Base-by-base conservation (phyloP, 2,797 vertebrate species). In the Chaenodraco wilsoni region DNA sequence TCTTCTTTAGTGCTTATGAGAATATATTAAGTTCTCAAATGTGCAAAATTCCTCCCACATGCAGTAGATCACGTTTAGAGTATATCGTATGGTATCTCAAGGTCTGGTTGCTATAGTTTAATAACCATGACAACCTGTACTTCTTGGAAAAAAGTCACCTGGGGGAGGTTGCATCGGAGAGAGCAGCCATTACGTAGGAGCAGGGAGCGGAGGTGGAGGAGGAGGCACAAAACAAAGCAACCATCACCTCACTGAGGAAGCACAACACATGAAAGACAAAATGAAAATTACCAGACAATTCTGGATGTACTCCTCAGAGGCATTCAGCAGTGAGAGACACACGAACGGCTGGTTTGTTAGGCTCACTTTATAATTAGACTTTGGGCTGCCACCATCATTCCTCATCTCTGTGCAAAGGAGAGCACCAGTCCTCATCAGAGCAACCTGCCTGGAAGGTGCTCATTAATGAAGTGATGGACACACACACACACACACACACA, bases 401-500 rank as follows among this genome's bases (percentile, higher is more conserved):
- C 82, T 86, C 84, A 81, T 87, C 81, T 82, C 79, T 60, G 83
- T 71, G 72, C 79, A 88, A 83, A 84, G 84, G 73, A 87, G 80
- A 81, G 87, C 86, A 83, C 68, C 74, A 57, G 84, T 79, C 86
- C 81, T 88, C 86, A 87, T 88, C 84, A 82, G 81, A 67, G 66
- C 81, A 84, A 86, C 86, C 87, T 89, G 88, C 89, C 90, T 90
- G 84, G 67, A 85, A 91, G 85, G 79, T 86, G 83, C 87, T 90
- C 87, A 84, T 90, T 91, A 91, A 88, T 76, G 79, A 81, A 76
- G 62, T 82, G 57, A 82, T 37, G 33, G 8, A 0, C 33, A 37
- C 14, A 16, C 63, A 69, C 70, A 66, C 78, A 63, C 82, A 76
- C 59, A 33, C 65, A 60, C 70, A 21, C 21, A 21, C 21, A 21